Base-by-base conservation (phyloP, 2,797 vertebrate genomes). In the Cynodonichthys magdalenae region DNA sequence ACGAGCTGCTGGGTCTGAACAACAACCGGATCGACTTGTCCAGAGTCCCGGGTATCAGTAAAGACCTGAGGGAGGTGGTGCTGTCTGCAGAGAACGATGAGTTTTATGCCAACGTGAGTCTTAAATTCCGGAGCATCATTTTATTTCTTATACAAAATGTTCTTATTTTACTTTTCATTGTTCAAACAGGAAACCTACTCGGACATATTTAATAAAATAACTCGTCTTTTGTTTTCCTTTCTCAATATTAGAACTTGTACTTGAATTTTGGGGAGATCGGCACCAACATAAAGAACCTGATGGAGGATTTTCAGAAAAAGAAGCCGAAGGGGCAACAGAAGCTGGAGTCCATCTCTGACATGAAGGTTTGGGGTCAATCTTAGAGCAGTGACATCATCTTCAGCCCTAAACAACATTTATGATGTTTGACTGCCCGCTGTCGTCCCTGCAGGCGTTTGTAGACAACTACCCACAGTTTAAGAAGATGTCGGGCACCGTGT, bases 401-500 rank as follows among this genome's bases (percentile, higher is more conserved):
- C 31, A 7, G 31, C 0, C 31, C 31, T 6, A n/a, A 27, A 39
- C 12, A 45, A 0, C 10, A 1, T 0, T 31, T 5, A 11, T 29
- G 27, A 27, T 20, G 6, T 27, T 31, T 24, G 24, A 15, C 24
- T 44, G 17, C 45, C 19, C 19, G 49, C 0, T 59, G n/a, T 50
- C 10, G 0, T 15, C 27, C 0, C 47, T 34, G 0, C 87, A 99
- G 97, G 97, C 97, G 0, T 99, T 99, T 34, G 97, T 99, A 59
- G 97, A 99, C 72, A 99, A 97, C 80, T 99, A 99, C 72, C 97
- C 97, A 0, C 97, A 99, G 91, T 99, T 99, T 81, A 97, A 96
- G 92, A 99, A 99, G 91, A 98, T 99, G 97, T 99, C 97, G 0
- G 97, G 97, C 27, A 95, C 96, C 0, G 97, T 99, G 11, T 96